Base-by-base conservation (phyloP, 2,113 vertebrate species). In the Channa argus region DNA sequence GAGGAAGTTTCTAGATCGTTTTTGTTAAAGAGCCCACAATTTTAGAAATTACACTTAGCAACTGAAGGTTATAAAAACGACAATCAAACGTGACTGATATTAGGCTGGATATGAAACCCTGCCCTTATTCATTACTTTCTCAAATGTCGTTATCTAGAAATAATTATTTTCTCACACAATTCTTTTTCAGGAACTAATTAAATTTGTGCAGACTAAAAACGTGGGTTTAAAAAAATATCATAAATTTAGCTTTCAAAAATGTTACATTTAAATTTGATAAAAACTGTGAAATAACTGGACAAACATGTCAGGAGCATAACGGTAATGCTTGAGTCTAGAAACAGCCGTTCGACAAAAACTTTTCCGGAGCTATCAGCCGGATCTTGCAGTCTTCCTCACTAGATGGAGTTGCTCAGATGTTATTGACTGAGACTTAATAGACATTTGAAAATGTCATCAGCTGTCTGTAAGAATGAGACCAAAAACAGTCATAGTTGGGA, bases 1-100 rank as follows among this genome's bases (percentile, higher is more conserved):
- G 69, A 77, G 69, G 39, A 83, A 14, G 33, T 65, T 63, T 59
- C 76, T 61, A 60, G 74, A 77, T 73, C 77, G 45, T 75, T 52
- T 67, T 64, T 41, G 36, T 74, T 73, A 10, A 73, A 53, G 50
- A 49, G 24, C 66, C 45, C 53, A 62, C 41, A 5, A 55, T 39
- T 63, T 65, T 69, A 84, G 50, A 74, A 79, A 63, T 4, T 0
- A 74, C 49, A 56, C 13, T 46, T 45, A 13, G 38, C 68, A 71
- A 47, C 56, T 69, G 47, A 69, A 13, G 9, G 10, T 5, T n/a
- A n/a, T n/a, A n/a, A n/a, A n/a, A n/a, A n/a, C n/a, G 85, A 89
- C 87, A 89, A 85, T 91, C 83, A 73, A 72, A 63, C 36, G 14
- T 34, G 69, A 75, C 52, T 64, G 72, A 68, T 43, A 37, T 34